Evolutionary conservation across 2,888 invertebrate species (phyloP).

Genomic region (Microctonus aethiopoides): DNA sequence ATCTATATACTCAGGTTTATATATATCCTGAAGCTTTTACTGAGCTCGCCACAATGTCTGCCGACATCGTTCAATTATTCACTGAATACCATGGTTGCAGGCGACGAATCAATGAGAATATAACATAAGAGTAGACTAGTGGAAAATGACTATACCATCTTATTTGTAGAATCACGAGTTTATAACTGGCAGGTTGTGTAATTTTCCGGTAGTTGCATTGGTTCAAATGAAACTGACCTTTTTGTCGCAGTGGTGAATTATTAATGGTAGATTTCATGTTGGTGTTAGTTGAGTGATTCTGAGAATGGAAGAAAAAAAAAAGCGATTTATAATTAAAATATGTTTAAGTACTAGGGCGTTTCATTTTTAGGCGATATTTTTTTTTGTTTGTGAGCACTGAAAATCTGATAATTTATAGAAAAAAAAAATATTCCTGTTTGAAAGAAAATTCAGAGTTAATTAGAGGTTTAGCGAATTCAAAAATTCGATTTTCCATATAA

Average conservation of each 20-base stretch:
- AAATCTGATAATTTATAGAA: too few species aligned
- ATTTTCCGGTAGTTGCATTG: background rate
- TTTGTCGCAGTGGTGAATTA: background rate
- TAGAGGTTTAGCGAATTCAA: too few species aligned
- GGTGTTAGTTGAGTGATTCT: background rate
- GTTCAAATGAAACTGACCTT: background rate
- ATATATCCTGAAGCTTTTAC: background rate
- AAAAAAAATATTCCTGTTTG: too few species aligned
- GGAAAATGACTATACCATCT: background rate
- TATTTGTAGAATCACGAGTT: background rate
- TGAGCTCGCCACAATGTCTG: background rate
- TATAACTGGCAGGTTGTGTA: background rate
- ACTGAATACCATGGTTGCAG: background rate
- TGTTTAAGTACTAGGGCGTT: too few species aligned
- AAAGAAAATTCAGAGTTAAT: too few species aligned
- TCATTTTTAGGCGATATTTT: too few species aligned
- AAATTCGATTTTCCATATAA: too few species aligned
- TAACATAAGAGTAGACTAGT: background rate
- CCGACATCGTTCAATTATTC: background rate
- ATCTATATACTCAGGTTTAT: background rate
- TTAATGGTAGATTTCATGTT: background rate
- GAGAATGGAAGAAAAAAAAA: background rate
- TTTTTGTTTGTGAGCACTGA: too few species aligned
- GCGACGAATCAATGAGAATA: background rate
- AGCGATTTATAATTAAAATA: too few species aligned